Evolutionary conservation across 2,113 vertebrate species (phyloP).

Genomic region (Psophia crepitans): DNA sequence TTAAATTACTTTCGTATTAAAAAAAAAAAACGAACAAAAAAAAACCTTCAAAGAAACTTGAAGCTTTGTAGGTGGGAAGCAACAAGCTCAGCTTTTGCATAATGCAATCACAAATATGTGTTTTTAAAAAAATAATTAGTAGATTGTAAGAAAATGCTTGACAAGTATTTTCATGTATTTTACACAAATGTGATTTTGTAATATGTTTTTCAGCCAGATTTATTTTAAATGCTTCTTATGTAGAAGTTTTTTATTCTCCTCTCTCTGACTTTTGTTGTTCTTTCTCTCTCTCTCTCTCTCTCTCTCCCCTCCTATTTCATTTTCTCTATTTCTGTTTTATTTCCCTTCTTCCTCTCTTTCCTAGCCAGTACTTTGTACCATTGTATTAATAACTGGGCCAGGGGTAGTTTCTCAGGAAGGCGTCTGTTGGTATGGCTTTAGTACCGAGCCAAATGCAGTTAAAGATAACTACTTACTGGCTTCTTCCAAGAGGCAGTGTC

Average conservation of each 20-base stretch:
- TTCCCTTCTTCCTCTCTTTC: slow-evolving; percentile 72
- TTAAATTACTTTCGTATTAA: slow-evolving; percentile 75
- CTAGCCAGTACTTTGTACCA: slow-evolving; percentile 78
- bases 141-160: slow-evolving; percentile 87
- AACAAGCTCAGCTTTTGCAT: slow-evolving; percentile 87
- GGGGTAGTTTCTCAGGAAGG: slow-evolving; percentile 85
- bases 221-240: slow-evolving; percentile 86
- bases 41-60: slow-evolving; percentile 86
- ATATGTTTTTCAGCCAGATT: slow-evolving; percentile 89
- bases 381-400: slow-evolving; percentile 82
- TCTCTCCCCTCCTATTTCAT: neutral
- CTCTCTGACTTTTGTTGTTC: neutral
- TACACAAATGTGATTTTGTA: slow-evolving; percentile 93
- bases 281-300: neutral
- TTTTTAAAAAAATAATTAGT: slow-evolving; percentile 78
- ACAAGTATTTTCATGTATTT: slow-evolving; percentile 89
- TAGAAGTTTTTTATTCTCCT: slow-evolving; percentile 75
- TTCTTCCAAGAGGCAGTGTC: slow-evolving; percentile 62
- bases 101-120: slow-evolving; percentile 88
- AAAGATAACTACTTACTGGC: slow-evolving; percentile 44
- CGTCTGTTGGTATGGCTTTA: slow-evolving; percentile 69
- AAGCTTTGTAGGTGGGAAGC: slow-evolving; percentile 88
- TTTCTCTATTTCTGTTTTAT: neutral
- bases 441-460: slow-evolving; percentile 64
- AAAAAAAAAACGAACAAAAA: slow-evolving; percentile 42